Evolutionary conservation across 2,113 vertebrate genomes (phyloP), one percentile per base, ranked within the genome.

Genomic region (Ariopsis seemanni): DNA sequence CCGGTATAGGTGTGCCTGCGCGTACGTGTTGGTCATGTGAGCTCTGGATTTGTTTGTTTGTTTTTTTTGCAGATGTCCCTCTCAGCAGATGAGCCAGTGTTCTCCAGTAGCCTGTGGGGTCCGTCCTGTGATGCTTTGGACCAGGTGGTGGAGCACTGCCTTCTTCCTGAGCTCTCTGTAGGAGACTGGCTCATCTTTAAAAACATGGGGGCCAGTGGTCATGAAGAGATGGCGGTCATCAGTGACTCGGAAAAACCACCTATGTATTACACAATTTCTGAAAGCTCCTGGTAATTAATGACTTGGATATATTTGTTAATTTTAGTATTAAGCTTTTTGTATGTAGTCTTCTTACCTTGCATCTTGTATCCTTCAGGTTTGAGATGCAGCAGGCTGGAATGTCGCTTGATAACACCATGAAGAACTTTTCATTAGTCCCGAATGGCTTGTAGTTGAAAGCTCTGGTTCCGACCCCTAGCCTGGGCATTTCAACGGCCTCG

Each of bases 121-220:
- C 97, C 97, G 22, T 97, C 97, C 60, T 96, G 96, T 95, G 98
- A 99, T 91, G 95, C 96, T 90, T 96, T 99, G 91, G 98, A 99
- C 95, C 96, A 96, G 91, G 96, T 99, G 92, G 96, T 98, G 92
- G 98, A 99, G 94, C 96, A 91, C 90, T 99, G 97, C 94, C 95
- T 97, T 93, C 96, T 99, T 92, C 98, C 98, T 0, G 97, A 99
- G 94, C 90, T 99, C 93, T 95, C 95, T n/a, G 95, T 98, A 90
- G 97, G 98, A 92, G 97, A 99, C 89, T 99, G 98, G 98, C 96
- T 99, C 90, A 95, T 97, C 90, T 99, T 99, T 93, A 96, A 95
- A 85, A 97, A 98, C 88, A 99, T 99, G 96, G 98, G 97, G 89
- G 96, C 95, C 85, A 96, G 95, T 60, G 94, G 96, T 91, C 92